Base-by-base conservation (phyloP, 2,797 vertebrate species). In the Chiroxiphia lanceolata region DNA sequence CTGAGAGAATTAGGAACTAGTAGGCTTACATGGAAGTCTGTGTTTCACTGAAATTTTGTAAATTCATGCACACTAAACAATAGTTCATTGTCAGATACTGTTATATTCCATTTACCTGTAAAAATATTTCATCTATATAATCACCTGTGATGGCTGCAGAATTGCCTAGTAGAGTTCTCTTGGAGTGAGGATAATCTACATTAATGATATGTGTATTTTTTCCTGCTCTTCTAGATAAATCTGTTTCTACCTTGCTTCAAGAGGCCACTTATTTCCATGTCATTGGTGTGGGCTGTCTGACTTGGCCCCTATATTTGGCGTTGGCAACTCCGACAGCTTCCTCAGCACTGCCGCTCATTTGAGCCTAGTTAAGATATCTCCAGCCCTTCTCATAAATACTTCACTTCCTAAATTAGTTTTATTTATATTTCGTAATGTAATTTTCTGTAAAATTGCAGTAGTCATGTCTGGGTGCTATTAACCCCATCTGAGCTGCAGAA, bases 361-460 rank as follows among this genome's bases (percentile, higher is more conserved):
- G 20, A 94, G 70, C 54, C 77, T 61, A 11, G 77, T 76, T 86
- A 47, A 78, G 81, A 34, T 33, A 48, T 92, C 86, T 90, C 63
- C 81, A 70, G 70, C 76, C 81, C 48, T 95, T 92, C 90, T 93
- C 13, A 1, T 82, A 95, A 97, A 95, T 72, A 51, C 56, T 84
- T 84, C 64, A 76, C 78, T 95, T 96, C 92, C 92, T 92, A 93
- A 93, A 87, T 94, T 27, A 76, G 77, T 44, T 92, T 88, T 74
- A 92, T 84, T 94, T 90, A 7, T 81, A 36, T 87, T 90, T 84
- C 3, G 3, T 95, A 95, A 93, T 84, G 64, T 80, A 87, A 48
- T 94, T 95, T 87, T 84, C 93, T 76, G 74, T 60, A 27, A 82
- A 91, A 88, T 22, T 79, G 74, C 60, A 42, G 51, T 25, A 82